These are phyloP conservation scores for Acyrthosiphon pisum DNA, from an alignment of 1,140 invertebrate genomes.

Conservation along the genomic window DNA sequence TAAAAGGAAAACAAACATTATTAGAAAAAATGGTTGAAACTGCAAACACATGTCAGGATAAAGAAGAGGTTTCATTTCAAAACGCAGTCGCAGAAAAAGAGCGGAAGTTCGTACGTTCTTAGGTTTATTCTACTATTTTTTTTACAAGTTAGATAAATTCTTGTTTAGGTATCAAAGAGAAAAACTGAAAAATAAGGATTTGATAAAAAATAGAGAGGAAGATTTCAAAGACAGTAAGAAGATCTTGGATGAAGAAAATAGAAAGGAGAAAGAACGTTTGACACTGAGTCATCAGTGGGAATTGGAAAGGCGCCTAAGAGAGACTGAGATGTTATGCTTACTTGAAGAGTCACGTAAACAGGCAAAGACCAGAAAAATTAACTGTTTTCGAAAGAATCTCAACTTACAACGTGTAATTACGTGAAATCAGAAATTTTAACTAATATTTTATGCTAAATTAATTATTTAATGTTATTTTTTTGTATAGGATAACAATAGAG, in stretches of 20 bases:
- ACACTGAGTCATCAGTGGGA: background rate
- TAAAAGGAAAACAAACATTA: background rate
- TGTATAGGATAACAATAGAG: background rate
- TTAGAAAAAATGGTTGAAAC: background rate
- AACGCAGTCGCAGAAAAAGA: background rate
- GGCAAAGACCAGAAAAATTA: background rate
- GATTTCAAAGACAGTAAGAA: background rate
- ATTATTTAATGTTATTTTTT: background rate
- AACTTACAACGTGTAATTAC: background rate
- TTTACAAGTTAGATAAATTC: background rate
- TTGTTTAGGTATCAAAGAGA: conserved; percentile 3
- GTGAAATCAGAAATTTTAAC: background rate
- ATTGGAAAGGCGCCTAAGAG: background rate
- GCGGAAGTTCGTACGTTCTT: background rate
- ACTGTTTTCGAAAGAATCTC: background rate
- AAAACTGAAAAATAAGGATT: background rate
- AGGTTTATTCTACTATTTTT: background rate
- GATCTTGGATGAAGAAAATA: background rate
- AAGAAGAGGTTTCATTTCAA: background rate
- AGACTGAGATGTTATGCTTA: background rate
- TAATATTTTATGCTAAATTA: background rate
- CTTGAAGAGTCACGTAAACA: background rate
- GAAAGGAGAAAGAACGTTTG: conserved; percentile 3
- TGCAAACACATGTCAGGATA: background rate
- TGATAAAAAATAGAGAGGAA: background rate